Conservation (phyloP, 2,888 invertebrate species). For the Aphodius granarius region DNA sequence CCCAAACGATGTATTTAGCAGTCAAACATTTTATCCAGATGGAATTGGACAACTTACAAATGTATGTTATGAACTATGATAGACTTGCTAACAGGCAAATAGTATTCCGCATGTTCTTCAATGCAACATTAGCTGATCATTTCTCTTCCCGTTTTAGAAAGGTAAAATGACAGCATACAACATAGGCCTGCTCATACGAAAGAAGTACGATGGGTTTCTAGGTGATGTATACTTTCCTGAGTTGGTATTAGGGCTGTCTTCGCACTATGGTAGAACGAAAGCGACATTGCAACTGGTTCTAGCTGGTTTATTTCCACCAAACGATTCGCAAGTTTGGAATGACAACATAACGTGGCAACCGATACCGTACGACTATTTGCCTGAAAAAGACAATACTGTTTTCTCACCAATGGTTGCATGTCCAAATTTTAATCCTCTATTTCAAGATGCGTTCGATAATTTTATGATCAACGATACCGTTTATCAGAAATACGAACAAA, state of each 20-base stretch:
- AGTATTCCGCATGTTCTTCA: too few species aligned
- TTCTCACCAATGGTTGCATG: neutral
- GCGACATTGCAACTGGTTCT: neutral
- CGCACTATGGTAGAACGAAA: neutral
- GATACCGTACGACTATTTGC: neutral
- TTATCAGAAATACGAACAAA: neutral
- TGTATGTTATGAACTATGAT: neutral
- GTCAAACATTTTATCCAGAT: neutral
- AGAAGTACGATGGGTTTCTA: neutral
- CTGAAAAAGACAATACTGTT: neutral
- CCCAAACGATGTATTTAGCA: neutral
- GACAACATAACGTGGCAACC: neutral
- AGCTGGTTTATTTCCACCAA: neutral
- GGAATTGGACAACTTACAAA: constrained; percentile 1
- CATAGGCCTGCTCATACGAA: neutral
- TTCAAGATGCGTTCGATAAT: neutral
- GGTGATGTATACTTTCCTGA: constrained; percentile 2
- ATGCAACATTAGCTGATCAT: neutral
- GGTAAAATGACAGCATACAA: neutral
- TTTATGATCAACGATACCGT: neutral
- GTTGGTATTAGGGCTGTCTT: neutral
- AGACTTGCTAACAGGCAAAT: neutral
- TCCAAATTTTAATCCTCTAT: neutral
- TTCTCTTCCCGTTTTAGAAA: neutral
- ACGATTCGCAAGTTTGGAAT: neutral